Conservation (phyloP, 1,140 invertebrate species). For the Pogonomyrmex californicus region DNA sequence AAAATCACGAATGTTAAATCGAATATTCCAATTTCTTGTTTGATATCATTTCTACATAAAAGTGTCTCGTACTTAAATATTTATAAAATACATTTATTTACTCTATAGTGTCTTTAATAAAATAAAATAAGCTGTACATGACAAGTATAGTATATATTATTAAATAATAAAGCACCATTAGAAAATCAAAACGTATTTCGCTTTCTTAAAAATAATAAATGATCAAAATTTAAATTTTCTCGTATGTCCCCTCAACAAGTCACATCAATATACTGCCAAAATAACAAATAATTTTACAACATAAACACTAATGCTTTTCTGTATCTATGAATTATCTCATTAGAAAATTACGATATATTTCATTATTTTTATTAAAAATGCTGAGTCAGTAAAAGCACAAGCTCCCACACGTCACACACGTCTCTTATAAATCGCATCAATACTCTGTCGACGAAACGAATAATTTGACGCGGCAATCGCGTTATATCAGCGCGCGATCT, state of each 20-base stretch:
- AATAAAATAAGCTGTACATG: background rate
- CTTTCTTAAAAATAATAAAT: background rate
- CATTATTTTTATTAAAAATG: conserved; percentile 2
- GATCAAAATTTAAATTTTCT: background rate
- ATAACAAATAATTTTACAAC: background rate
- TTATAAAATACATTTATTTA: background rate
- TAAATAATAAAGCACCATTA: background rate
- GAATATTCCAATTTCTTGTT: background rate
- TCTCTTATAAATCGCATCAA: conserved; percentile 44
- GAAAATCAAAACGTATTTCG: background rate
- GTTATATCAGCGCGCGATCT: conserved; percentile 59
- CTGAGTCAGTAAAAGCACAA: background rate
- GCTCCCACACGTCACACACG: background rate
- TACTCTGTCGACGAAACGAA: conserved; percentile 53
- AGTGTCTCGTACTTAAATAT: background rate
- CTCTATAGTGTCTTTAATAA: background rate
- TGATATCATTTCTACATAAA: background rate
- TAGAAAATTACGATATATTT: background rate
- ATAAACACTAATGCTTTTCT: background rate
- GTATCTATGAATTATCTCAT: conserved; percentile 9
- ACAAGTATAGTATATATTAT: background rate
- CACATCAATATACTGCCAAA: background rate
- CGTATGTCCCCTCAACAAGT: background rate
- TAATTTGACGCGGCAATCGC: conserved; percentile 51
- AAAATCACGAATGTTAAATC: background rate